Evolutionary conservation across 2,797 vertebrate species (phyloP).

Genomic region (Thamnophis elegans): DNA sequence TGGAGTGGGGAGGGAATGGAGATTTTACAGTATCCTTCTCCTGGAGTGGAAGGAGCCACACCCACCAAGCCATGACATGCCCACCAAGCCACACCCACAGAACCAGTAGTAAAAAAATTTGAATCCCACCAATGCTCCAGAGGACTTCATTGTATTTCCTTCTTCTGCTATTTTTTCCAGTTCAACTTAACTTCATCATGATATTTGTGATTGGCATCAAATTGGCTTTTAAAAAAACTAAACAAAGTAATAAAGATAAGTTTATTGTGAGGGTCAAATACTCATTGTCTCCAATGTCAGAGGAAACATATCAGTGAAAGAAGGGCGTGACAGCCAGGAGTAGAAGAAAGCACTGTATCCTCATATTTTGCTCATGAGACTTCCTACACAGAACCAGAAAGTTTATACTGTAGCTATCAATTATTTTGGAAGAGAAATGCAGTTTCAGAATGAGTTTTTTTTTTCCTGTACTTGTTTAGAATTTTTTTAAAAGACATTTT

Average conservation of each 20-base stretch:
- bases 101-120: too few species aligned
- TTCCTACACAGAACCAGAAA: not conserved
- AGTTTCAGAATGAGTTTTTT: not conserved
- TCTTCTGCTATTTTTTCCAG: not conserved
- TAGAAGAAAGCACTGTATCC: not conserved
- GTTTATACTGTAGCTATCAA: not conserved
- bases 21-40: too few species aligned
- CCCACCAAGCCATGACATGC: too few species aligned
- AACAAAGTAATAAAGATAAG: not conserved
- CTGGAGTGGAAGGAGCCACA: too few species aligned
- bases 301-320: not conserved
- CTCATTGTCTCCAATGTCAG: not conserved
- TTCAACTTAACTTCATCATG: not conserved
- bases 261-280: not conserved
- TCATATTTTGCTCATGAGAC: not conserved
- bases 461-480: not conserved
- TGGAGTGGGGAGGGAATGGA: too few species aligned
- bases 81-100: too few species aligned
- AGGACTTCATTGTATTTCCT: not conserved
- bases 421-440: not conserved
- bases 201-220: not conserved
- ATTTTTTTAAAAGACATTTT: not conserved
- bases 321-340: not conserved
- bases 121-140: not conserved
- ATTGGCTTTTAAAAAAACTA: not conserved